phyloP scores from a whole-genome alignment of 1,140 invertebrate genomes.

The Planococcus citri region DNA sequence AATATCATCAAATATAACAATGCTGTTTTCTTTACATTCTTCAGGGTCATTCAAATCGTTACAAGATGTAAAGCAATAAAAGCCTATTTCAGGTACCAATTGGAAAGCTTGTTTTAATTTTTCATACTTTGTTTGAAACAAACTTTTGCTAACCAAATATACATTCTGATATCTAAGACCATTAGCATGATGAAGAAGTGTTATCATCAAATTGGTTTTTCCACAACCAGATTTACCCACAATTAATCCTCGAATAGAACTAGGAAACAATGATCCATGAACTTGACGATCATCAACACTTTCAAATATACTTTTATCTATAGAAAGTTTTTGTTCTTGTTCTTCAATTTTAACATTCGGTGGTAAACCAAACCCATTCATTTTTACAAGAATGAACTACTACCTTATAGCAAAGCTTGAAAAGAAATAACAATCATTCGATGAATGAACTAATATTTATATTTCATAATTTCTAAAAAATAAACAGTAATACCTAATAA shows the following conservation, averaged over 20 bases:
- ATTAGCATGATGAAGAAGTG: conserved; percentile 30
- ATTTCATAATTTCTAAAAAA: no score
- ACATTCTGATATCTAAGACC: conserved; percentile 34
- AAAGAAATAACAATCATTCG: no score
- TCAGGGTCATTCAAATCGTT: conserved; percentile 24
- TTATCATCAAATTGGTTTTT: conserved; percentile 34
- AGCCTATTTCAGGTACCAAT: conserved; percentile 26
- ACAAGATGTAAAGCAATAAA: conserved; percentile 18
- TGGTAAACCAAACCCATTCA: no score
- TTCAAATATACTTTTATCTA: no score
- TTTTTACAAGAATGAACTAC: no score
- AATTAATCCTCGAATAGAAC: no score
- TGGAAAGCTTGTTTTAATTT: conserved; percentile 30
- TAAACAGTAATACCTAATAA: no score
- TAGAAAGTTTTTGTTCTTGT: no score
- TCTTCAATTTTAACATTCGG: no score
- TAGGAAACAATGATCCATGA: conserved; percentile 28
- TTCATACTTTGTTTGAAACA: conserved; percentile 33
- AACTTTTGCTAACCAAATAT: conserved; percentile 34
- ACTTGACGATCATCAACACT: no score
- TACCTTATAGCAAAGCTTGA: no score
- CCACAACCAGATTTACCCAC: conserved; percentile 31
- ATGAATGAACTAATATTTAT: no score
- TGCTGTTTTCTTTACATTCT: conserved; percentile 28
- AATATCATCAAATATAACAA: conserved; percentile 35